phyloP scores from a whole-genome alignment of 2,888 invertebrate species.

The Junonia oenone region DNA sequence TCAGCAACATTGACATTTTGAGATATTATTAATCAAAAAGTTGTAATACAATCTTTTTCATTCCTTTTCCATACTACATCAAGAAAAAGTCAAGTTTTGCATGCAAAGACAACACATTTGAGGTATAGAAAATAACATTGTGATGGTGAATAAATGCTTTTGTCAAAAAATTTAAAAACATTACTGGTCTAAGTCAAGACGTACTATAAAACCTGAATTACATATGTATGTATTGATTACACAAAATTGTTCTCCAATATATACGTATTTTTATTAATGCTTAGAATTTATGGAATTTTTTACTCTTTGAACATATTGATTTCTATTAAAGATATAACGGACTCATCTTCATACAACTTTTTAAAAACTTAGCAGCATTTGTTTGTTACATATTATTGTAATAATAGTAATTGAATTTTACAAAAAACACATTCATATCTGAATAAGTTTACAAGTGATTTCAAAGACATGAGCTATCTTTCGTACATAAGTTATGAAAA shows the following conservation, averaged over 20 bases:
- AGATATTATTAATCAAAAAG: too few species aligned
- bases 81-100: too few species aligned
- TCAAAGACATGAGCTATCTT: background rate
- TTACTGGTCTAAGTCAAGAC: background rate
- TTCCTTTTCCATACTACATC: too few species aligned
- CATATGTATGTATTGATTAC: background rate
- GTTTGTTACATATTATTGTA: background rate
- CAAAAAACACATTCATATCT: background rate
- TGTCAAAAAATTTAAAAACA: background rate
- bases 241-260: background rate
- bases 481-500: background rate
- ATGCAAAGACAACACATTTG: too few species aligned
- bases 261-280: too few species aligned
- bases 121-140: background rate
- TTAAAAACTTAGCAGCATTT: background rate
- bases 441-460: background rate
- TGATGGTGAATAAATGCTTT: background rate
- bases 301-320: too few species aligned
- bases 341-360: too few species aligned
- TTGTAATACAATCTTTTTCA: too few species aligned
- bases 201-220: background rate
- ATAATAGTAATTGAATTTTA: background rate
- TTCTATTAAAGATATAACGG: too few species aligned
- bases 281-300: too few species aligned
- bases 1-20: too few species aligned